phyloP scores from a whole-genome alignment of 64 coral and sea anemone genomes.

The Pachyseris speciosa region DNA sequence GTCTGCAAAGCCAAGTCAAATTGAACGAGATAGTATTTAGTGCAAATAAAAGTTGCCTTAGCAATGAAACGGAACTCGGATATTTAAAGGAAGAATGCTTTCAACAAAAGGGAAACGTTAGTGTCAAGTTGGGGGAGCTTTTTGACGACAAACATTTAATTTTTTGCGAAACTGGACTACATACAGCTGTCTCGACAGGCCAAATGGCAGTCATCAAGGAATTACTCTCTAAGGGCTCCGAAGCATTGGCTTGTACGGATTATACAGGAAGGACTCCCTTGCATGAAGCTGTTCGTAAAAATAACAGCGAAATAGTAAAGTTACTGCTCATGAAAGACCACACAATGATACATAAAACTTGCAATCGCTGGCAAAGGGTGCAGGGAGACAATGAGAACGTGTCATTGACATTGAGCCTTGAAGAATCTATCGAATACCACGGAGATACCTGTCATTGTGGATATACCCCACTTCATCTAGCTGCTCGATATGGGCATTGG shows the following conservation, averaged over 20 bases:
- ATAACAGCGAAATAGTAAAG: constrained; percentile 2
- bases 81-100: background rate
- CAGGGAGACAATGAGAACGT: background rate
- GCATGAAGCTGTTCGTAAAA: constrained; percentile 22
- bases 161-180: constrained; percentile 45
- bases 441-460: constrained; percentile 19
- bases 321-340: background rate
- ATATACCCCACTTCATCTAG: constrained; percentile 16
- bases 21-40: background rate
- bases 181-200: background rate
- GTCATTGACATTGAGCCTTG: background rate
- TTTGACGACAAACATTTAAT: constrained; percentile 18
- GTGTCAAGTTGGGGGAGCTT: background rate
- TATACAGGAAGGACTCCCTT: constrained; percentile 59
- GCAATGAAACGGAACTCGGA: background rate
- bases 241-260: background rate
- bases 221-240: background rate
- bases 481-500: constrained; percentile 3
- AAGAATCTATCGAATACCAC: background rate
- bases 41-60: background rate
- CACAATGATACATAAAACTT: background rate
- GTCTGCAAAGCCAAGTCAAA: background rate
- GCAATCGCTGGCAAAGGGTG: background rate
- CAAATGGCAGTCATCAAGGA: background rate
- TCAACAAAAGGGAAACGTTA: background rate